phyloP scores from a whole-genome alignment of 2,888 invertebrate species.

The Rhagonycha fulva region DNA sequence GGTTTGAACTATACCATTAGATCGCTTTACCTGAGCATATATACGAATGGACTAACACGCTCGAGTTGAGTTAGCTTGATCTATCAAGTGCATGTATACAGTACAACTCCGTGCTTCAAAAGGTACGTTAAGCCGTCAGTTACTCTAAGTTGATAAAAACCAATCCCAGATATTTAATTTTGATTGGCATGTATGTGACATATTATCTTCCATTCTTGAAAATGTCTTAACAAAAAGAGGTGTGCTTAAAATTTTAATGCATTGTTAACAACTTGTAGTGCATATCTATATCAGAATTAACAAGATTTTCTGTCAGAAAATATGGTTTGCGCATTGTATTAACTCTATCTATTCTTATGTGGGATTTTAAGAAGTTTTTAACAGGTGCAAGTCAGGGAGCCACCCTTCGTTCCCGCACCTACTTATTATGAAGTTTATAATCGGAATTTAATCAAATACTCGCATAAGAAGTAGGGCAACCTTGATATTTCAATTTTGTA shows the following conservation, averaged over 20 bases:
- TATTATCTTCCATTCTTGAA: constrained; percentile 30
- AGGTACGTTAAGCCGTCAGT: too few species aligned
- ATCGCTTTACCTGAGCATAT: too few species aligned
- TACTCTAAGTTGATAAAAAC: too few species aligned
- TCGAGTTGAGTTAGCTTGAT: too few species aligned
- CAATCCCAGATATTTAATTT: constrained; percentile 15
- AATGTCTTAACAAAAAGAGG: constrained; percentile 31
- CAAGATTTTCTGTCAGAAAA: constrained; percentile 15
- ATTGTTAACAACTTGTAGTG: constrained; percentile 20
- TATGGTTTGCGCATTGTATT: background rate
- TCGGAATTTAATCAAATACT: background rate
- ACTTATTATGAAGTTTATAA: background rate
- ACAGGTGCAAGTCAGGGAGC: background rate
- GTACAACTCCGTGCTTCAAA: too few species aligned
- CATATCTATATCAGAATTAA: constrained; percentile 13
- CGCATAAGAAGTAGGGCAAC: background rate
- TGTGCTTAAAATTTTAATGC: constrained; percentile 23
- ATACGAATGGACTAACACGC: too few species aligned
- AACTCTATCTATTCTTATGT: background rate
- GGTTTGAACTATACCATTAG: too few species aligned
- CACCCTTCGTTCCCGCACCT: background rate
- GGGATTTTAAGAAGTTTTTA: background rate
- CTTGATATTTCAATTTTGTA: background rate
- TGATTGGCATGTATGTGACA: constrained; percentile 20
- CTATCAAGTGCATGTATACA: too few species aligned